Evolutionary conservation across 2,888 invertebrate genomes (phyloP).

Genomic region (Andrena trimmerana): DNA sequence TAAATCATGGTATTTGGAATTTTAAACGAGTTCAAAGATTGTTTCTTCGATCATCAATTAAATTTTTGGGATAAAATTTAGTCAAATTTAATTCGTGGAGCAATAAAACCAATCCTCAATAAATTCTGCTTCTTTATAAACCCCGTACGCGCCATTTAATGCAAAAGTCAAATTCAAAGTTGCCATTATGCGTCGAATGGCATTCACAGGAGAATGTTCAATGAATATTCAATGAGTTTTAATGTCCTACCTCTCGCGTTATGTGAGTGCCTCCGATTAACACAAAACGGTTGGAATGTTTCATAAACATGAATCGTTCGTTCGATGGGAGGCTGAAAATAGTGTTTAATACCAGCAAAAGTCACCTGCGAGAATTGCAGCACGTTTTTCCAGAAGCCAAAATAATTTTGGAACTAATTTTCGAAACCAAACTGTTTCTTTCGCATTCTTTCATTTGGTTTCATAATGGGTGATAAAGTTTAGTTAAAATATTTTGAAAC

Average conservation of each 20-base stretch:
- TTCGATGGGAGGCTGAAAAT: neutral
- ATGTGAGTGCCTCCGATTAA: neutral
- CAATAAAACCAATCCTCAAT: neutral
- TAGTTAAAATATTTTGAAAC: too few relatives aligned
- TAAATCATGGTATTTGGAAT: too few relatives aligned
- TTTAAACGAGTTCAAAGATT: too few relatives aligned
- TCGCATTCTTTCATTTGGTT: too few relatives aligned
- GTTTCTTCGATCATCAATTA: too few relatives aligned
- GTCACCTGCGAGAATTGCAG: too few relatives aligned
- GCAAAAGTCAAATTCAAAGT: neutral
- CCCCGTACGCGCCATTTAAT: neutral
- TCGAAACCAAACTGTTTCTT: too few relatives aligned
- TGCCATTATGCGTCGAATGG: neutral
- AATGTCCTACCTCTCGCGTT: neutral
- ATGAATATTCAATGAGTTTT: constrained; percentile 29
- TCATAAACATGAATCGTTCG: neutral
- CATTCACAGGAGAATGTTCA: neutral
- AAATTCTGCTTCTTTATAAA: neutral
- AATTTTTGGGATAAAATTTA: too few relatives aligned
- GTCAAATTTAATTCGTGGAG: too few relatives aligned
- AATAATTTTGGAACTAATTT: too few relatives aligned
- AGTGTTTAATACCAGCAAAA: neutral
- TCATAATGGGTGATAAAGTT: too few relatives aligned
- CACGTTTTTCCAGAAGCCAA: too few relatives aligned
- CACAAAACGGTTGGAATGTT: neutral